Evolutionary conservation across 2,888 invertebrate species (phyloP).

Genomic region (Chrysomela aeneicollis): DNA sequence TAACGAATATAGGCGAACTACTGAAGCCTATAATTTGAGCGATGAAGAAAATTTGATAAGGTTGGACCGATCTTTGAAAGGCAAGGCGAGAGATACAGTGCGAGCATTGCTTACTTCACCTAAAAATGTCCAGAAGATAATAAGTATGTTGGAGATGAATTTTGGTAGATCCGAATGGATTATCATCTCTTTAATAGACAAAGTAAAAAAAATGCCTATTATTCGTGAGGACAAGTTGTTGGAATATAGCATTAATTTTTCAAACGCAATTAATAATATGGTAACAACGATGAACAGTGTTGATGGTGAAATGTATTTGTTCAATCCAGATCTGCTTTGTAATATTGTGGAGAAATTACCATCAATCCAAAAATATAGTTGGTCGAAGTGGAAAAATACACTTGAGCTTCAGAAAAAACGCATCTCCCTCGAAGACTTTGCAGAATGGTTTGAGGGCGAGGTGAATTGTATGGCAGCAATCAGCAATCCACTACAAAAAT

Average conservation of each 20-base stretch:
- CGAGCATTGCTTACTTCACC: background rate
- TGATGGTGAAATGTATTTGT: background rate
- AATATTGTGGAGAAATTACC: background rate
- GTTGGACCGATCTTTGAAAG: background rate
- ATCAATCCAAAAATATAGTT: background rate
- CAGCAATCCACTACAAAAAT: background rate
- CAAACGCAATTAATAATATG: background rate
- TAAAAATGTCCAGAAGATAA: background rate
- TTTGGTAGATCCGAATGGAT: background rate
- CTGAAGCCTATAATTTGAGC: background rate
- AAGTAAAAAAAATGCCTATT: background rate
- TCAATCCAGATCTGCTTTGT: background rate
- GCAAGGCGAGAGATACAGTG: constrained; percentile 1
- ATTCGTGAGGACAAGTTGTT: constrained; percentile 1
- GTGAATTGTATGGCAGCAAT: background rate
- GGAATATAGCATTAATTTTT: background rate
- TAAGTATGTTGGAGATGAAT: constrained; percentile 4
- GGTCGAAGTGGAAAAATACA: background rate
- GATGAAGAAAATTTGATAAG: background rate
- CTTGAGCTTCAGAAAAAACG: background rate
- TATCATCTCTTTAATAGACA: too few relatives aligned
- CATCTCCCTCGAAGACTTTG: background rate
- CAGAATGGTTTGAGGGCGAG: constrained; percentile 3
- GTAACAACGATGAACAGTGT: background rate
- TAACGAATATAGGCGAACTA: background rate